phyloP scores from a whole-genome alignment of 2,888 invertebrate species.

The Osmoderma eremita region DNA sequence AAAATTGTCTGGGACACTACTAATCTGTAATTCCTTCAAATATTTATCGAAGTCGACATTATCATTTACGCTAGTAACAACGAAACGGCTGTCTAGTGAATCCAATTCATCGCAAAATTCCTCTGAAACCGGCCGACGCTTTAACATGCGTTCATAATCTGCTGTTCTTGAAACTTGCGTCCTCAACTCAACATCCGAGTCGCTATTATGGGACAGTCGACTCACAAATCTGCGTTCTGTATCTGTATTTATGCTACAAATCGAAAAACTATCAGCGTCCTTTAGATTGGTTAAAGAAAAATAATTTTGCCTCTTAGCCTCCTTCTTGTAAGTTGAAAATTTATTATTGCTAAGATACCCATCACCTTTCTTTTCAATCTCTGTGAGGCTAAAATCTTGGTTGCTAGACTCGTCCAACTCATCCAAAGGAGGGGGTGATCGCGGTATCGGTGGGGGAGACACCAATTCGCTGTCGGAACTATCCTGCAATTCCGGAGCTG shows the following conservation, averaged over 20 bases:
- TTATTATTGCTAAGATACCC: slow-evolving; percentile 52
- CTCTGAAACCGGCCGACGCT: slow-evolving; percentile 79
- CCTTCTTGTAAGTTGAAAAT: slow-evolving; percentile 44
- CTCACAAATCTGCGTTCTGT: slow-evolving; percentile 48
- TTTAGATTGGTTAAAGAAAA: slow-evolving; percentile 45
- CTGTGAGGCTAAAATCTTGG: slow-evolving; percentile 47
- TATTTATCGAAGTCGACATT: slow-evolving; percentile 76
- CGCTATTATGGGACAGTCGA: slow-evolving; percentile 61
- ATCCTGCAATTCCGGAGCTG: slow-evolving; percentile 75
- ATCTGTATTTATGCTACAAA: slow-evolving; percentile 53
- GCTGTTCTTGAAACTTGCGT: slow-evolving; percentile 52
- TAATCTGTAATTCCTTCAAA: slow-evolving; percentile 72
- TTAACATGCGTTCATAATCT: slow-evolving; percentile 62
- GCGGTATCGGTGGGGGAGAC: slow-evolving; percentile 82
- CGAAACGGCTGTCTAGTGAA: slow-evolving; percentile 68
- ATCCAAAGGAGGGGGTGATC: slow-evolving; percentile 77
- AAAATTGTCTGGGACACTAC: slow-evolving; percentile 55
- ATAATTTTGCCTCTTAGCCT: slow-evolving; percentile 47
- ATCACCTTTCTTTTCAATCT: slow-evolving; percentile 49
- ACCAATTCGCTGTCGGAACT: slow-evolving; percentile 84
- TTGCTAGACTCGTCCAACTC: slow-evolving; percentile 70
- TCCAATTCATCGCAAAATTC: slow-evolving; percentile 78
- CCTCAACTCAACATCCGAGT: slow-evolving; percentile 61
- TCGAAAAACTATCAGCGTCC: slow-evolving; percentile 51
- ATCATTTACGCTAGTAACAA: slow-evolving; percentile 62